Evolutionary conservation across 2,113 vertebrate genomes (phyloP), one percentile per base, ranked within the genome.

Genomic region (Gracilinanus agilis): DNA sequence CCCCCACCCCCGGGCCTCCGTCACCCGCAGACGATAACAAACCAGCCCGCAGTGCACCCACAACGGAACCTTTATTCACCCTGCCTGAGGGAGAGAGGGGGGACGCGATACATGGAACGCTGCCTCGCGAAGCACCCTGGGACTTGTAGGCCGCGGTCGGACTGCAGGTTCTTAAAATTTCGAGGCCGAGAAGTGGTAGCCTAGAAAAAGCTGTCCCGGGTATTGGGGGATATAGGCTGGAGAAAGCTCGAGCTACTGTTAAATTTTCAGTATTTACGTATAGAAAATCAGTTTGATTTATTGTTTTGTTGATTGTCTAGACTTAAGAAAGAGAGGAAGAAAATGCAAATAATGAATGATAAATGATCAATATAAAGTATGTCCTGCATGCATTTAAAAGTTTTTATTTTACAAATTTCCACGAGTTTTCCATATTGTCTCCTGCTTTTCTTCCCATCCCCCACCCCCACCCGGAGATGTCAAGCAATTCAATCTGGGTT

Each of bases 31-130:
- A 44, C 3, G 55, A 96, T 94, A 96, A 96, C 94, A 93, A 96
- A 97, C 94, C 96, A 88, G 88, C 44, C 90, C 94, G 96, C 97
- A 89, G 54, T 61, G 96, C 95, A 83, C 97, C 53, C 96, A 58
- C 8, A 93, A 53, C 96, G 98, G 98, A 98, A 98, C 98, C 98
- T 98, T 98, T 98, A 96, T 98, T 95, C 94, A 91, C 40, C 13
- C 91, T 2, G 55, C 88, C 92, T n/a, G 9, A 92, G 55, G 93
- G 95, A 44, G 97, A 83, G 91, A 93, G 96, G 98, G 98, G 97
- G 97, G 92, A 91, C 40, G 92, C 90, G 55, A 24, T 55, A 7
- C 54, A 56, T 13, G 89, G 40, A 90, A 97, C 56, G 95, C 25
- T 7, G 0, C 10, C 23, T 55, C 2, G 95, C 96, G 29, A 0